Conservation (phyloP, 2,888 invertebrate genomes). For the Sussaba pulchella region DNA sequence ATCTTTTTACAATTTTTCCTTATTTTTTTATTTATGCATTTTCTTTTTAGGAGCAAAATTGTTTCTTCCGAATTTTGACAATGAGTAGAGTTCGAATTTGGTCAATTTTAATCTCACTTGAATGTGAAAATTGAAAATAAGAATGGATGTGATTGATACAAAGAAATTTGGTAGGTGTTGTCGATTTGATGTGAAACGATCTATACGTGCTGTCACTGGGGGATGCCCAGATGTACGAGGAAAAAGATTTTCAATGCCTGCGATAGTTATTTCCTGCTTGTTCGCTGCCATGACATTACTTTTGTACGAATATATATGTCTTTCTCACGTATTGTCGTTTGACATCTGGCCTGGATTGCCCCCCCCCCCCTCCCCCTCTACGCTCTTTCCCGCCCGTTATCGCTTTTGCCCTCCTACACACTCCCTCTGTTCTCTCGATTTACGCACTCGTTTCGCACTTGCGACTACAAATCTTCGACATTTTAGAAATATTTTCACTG, state of each 20-base stretch:
- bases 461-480: too few species aligned
- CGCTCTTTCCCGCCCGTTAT: too few species aligned
- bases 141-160: too few species aligned
- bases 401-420: constrained; percentile 20
- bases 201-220: neutral
- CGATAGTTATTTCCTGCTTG: constrained; percentile 10
- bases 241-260: neutral
- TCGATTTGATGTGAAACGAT: neutral
- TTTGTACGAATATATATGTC: neutral
- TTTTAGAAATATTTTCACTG: too few species aligned
- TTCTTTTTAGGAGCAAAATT: too few species aligned
- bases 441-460: constrained; percentile 1
- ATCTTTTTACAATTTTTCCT: neutral
- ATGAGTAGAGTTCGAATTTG: too few species aligned
- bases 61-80: too few species aligned
- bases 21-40: neutral
- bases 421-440: neutral
- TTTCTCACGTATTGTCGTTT: constrained; percentile 14
- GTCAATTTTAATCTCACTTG: too few species aligned
- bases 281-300: neutral
- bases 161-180: neutral
- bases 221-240: neutral
- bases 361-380: neutral
- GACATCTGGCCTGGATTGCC: constrained; percentile 30
- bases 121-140: too few species aligned